A percentile compares a stretch with the other conserved stretches of the same genome.
These are phyloP conservation scores for Machimus atricapillus DNA, from an alignment of 2,888 invertebrate species.

Conservation along the genomic window DNA sequence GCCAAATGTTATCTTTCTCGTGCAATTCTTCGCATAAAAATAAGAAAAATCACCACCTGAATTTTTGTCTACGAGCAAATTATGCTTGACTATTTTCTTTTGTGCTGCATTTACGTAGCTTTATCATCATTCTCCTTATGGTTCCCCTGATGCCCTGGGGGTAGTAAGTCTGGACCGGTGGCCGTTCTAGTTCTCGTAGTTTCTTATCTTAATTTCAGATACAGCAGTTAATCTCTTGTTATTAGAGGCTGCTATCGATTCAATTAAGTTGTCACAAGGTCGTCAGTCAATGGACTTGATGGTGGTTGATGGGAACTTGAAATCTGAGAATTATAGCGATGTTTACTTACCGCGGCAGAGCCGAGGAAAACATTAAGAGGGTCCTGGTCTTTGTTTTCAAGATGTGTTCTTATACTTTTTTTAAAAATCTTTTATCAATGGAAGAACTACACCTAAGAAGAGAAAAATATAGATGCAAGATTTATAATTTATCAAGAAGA, in stretches of 20 bases:
- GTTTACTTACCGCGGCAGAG: neutral
- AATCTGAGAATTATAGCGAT: neutral
- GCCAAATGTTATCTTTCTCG: neutral
- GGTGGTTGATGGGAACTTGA: neutral
- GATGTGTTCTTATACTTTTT: neutral
- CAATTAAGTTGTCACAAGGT: constrained; percentile 14
- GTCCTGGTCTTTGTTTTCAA: neutral
- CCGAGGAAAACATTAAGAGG: neutral
- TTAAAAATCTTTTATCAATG: too few species aligned
- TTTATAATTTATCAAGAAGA: too few species aligned
- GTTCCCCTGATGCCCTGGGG: neutral
- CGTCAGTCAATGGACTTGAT: neutral
- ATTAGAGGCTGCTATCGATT: neutral
- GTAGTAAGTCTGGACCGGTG: neutral
- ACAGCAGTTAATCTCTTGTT: neutral
- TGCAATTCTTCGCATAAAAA: neutral
- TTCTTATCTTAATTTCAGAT: neutral
- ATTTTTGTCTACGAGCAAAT: constrained; percentile 6
- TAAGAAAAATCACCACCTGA: neutral
- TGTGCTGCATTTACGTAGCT: neutral
- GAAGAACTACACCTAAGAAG: too few species aligned
- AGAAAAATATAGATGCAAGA: too few species aligned
- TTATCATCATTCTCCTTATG: neutral
- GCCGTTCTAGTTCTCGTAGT: neutral
- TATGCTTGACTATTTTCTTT: neutral